Conservation (phyloP, 2,797 vertebrate species). For the Lemur catta region DNA sequence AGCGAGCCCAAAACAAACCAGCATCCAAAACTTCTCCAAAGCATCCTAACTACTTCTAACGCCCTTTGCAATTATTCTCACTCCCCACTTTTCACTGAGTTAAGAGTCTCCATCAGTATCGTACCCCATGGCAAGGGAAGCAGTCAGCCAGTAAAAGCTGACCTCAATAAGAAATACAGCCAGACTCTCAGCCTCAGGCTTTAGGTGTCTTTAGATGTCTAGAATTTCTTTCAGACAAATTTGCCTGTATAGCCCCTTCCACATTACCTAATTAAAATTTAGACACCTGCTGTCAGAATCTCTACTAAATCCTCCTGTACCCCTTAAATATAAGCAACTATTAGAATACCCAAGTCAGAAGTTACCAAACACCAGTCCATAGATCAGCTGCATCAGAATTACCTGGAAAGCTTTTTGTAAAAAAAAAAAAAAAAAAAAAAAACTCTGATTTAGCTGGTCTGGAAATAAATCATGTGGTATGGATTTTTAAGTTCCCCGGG, state of each 20-base stretch:
- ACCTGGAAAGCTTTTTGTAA: not conserved
- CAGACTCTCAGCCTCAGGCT: not conserved
- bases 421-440: not conserved
- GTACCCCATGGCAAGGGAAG: not conserved
- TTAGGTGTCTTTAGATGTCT: not conserved
- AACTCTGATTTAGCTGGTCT: not conserved
- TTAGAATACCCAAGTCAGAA: not conserved
- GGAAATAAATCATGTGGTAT: not conserved
- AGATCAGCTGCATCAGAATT: not conserved
- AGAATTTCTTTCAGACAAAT: slow-evolving; percentile 19
- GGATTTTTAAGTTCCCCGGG: not conserved
- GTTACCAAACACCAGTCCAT: not conserved
- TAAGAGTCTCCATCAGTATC: not conserved
- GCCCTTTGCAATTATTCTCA: not conserved
- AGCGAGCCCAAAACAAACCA: not conserved
- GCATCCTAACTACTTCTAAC: not conserved
- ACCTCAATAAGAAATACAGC: slow-evolving; percentile 37
- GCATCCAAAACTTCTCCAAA: not conserved
- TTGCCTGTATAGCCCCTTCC: not conserved
- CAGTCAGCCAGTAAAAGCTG: not conserved
- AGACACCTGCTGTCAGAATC: not conserved
- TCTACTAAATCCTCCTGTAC: not conserved
- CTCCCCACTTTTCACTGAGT: not conserved
- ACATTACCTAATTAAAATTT: not conserved
- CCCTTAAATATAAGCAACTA: not conserved